Conservation (phyloP, 2,113 vertebrate species). For the Peucedramus taeniatus region DNA sequence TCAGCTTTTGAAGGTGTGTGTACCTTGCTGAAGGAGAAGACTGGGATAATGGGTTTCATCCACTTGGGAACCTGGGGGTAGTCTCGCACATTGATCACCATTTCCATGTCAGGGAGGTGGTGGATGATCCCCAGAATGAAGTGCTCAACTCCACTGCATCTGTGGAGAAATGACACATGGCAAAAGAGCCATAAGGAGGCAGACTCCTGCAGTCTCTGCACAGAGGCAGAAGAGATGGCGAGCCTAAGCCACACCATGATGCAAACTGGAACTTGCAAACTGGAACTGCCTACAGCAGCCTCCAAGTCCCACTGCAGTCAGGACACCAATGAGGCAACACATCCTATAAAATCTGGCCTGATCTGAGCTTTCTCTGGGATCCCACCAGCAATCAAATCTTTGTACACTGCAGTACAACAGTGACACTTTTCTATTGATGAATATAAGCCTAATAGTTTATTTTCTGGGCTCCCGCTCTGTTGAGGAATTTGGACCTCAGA, state of each 20-base stretch:
- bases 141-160: conserved; percentile 94
- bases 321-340: neutral
- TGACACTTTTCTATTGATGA: neutral
- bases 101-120: conserved; percentile 88
- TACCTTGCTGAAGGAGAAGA: conserved; percentile 99
- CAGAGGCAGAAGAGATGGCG: neutral
- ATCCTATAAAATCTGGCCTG: neutral
- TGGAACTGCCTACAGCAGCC: neutral
- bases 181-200: neutral
- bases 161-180: conserved; percentile 4
- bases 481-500: neutral
- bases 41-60: conserved; percentile 84
- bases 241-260: neutral
- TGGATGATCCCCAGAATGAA: conserved; percentile 87
- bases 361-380: neutral
- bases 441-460: neutral
- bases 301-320: neutral
- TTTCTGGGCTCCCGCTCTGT: neutral
- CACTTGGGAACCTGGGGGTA: conserved; percentile 92
- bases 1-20: neutral
- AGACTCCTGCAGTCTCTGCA: neutral
- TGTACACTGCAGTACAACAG: neutral
- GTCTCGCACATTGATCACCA: conserved; percentile 94
- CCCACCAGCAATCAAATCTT: neutral
- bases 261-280: neutral